Evolutionary conservation across 2,113 vertebrate species (phyloP).

Genomic region (Podilymbus podiceps): DNA sequence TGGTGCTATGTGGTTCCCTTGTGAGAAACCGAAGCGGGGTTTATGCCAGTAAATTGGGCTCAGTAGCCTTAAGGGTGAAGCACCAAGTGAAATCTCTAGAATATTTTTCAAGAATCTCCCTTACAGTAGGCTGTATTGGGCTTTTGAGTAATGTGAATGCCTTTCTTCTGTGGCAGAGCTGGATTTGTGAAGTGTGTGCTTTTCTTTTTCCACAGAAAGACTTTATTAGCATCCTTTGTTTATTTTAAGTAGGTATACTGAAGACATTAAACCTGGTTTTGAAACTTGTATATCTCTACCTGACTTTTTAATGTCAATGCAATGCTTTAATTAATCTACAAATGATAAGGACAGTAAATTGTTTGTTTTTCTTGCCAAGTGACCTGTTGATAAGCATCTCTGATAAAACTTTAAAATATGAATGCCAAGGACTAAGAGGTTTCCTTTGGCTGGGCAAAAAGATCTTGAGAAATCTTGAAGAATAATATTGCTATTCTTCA

Average conservation of each 20-base stretch:
- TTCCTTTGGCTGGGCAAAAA: slow-evolving; percentile 59
- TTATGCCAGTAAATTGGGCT: accelerated
- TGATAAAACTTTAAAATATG: slow-evolving; percentile 62
- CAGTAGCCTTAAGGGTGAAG: not conserved
- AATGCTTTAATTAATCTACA: slow-evolving; percentile 69
- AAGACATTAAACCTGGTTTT: slow-evolving; percentile 64
- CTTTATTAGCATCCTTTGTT: slow-evolving; percentile 62
- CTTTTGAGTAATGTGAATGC: not conserved
- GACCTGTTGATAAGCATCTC: slow-evolving; percentile 79
- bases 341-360: slow-evolving; percentile 72
- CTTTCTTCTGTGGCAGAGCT: not conserved
- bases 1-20: not conserved
- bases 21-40: not conserved
- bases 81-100: not conserved
- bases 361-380: slow-evolving; percentile 68
- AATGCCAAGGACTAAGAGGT: slow-evolving; percentile 51
- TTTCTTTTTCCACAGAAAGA: slow-evolving; percentile 2
- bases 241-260: slow-evolving; percentile 34
- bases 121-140: not conserved
- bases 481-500: not conserved
- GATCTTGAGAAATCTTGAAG: slow-evolving; percentile 64
- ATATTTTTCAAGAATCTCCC: not conserved
- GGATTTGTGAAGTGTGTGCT: not conserved
- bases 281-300: slow-evolving; percentile 26
- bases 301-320: slow-evolving; percentile 69